phyloP scores from a whole-genome alignment of 2,888 invertebrate species.

The Thalpophila matura region DNA sequence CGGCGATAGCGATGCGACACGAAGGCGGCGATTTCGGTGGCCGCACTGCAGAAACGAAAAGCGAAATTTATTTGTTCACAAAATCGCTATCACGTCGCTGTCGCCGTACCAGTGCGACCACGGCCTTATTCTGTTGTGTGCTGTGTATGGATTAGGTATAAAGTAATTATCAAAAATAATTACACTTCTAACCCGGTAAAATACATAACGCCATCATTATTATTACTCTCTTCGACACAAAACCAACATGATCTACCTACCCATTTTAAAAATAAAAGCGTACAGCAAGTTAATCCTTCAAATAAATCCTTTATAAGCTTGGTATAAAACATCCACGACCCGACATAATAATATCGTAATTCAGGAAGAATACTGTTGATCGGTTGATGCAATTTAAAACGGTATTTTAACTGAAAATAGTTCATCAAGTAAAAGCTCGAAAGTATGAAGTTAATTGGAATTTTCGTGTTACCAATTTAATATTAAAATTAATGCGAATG shows the following conservation, averaged over 20 bases:
- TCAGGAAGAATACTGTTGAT: constrained; percentile 18
- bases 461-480: neutral
- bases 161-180: too few species aligned
- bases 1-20: too few species aligned
- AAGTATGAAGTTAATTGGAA: neutral
- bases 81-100: too few species aligned
- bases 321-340: constrained; percentile 13
- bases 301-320: constrained; percentile 34
- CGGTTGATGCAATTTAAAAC: constrained; percentile 9
- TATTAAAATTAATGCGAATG: neutral
- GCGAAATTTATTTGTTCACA: too few species aligned
- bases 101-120: too few species aligned
- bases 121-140: too few species aligned
- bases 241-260: neutral
- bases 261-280: constrained; percentile 7
- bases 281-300: constrained; percentile 10
- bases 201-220: too few species aligned
- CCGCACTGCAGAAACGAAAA: too few species aligned
- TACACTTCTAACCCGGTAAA: too few species aligned
- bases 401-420: constrained; percentile 30
- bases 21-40: too few species aligned
- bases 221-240: neutral
- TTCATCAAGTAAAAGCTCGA: constrained; percentile 5
- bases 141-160: too few species aligned
- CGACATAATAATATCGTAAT: constrained; percentile 35